These are phyloP conservation scores for Leucopsar rothschildi DNA, from an alignment of 2,113 vertebrate species.

Conservation along the genomic window DNA sequence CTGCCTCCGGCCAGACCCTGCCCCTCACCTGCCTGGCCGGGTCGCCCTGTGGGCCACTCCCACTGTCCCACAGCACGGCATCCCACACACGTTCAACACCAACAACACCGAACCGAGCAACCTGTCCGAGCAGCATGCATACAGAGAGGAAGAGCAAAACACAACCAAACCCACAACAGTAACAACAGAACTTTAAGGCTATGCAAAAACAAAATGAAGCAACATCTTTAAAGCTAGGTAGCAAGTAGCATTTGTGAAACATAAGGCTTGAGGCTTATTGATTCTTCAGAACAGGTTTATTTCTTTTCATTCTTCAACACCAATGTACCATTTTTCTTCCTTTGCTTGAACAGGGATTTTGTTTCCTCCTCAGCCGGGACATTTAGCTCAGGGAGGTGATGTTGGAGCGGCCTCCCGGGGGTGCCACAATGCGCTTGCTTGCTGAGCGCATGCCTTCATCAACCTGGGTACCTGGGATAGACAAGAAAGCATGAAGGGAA, in stretches of 20 bases:
- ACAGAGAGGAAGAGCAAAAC: conserved; percentile 62
- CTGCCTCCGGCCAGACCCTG: not conserved
- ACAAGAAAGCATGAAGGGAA: not conserved
- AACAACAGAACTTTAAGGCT: conserved; percentile 70
- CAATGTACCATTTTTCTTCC: conserved; percentile 75
- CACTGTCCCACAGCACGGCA: conserved; percentile 40
- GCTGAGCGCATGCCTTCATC: conserved; percentile 86
- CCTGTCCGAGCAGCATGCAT: conserved; percentile 77
- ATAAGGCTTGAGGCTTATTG: conserved; percentile 97
- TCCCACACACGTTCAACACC: conserved; percentile 67
- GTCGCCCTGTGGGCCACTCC: not conserved
- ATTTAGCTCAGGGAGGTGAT: conserved; percentile 96
- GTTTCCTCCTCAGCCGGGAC: conserved; percentile 36
- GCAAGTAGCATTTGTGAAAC: conserved; percentile 86
- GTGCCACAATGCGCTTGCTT: conserved; percentile 91
- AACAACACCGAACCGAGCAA: conserved; percentile 63
- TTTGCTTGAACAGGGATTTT: conserved; percentile 68
- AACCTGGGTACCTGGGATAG: conserved; percentile 69
- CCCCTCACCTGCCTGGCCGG: not conserved
- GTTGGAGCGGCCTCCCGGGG: conserved; percentile 95
- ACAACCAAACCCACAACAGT: conserved; percentile 22
- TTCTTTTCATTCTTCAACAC: conserved; percentile 75
- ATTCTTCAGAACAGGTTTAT: conserved; percentile 76
- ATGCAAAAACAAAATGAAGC: conserved; percentile 83
- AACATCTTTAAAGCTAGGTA: conserved; percentile 84